These are phyloP conservation scores for Caprella mutica DNA, from an alignment of 2,888 invertebrate species.

Conservation along the genomic window DNA sequence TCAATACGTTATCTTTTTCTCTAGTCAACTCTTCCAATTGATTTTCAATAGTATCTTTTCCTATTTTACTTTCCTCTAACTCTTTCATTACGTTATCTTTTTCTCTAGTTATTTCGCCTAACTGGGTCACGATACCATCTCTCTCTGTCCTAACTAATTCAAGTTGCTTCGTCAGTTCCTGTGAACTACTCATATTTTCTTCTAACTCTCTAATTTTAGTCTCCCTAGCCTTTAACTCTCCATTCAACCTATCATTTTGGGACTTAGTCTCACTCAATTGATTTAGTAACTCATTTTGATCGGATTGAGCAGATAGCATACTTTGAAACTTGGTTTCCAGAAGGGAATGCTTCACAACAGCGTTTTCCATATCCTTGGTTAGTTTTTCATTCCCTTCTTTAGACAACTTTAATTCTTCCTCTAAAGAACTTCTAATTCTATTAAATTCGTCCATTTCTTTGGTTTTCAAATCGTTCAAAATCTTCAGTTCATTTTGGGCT, in stretches of 20 bases:
- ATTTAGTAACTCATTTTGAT: background rate
- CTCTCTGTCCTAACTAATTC: background rate
- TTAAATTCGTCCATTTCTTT: constrained; percentile 8
- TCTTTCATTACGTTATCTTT: background rate
- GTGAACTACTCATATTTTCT: background rate
- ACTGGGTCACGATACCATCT: constrained; percentile 6
- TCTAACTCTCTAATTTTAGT: background rate
- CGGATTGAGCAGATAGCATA: background rate
- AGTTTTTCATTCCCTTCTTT: background rate
- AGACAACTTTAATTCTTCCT: background rate
- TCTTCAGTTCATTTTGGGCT: constrained; percentile 5
- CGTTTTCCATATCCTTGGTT: background rate
- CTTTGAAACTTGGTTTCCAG: background rate
- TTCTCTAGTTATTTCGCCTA: background rate
- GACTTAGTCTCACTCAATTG: constrained; percentile 3
- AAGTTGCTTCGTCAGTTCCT: background rate
- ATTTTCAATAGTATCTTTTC: constrained; percentile 2
- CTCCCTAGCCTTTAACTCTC: background rate
- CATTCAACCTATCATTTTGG: background rate
- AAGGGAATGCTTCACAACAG: background rate
- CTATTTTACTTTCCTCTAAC: background rate
- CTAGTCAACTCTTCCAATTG: constrained; percentile 3
- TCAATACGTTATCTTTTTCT: constrained; percentile 2
- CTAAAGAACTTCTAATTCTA: background rate
- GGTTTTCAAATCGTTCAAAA: background rate